phyloP scores from a whole-genome alignment of 2,113 vertebrate species.

The Sus scrofa region DNA sequence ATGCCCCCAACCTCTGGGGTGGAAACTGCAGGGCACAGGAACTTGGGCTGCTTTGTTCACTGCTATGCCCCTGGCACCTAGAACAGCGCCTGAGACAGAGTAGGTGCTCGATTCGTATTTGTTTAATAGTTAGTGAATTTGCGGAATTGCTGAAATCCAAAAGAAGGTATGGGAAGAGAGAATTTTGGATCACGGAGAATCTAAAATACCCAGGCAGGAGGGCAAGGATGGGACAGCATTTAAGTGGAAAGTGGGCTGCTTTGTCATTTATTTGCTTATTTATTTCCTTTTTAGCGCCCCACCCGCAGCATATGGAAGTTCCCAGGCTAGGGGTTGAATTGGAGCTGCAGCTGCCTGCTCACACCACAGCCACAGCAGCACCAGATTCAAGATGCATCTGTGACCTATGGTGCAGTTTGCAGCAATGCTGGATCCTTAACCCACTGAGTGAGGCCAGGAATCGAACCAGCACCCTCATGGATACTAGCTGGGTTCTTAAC shows the following conservation, averaged over 20 bases:
- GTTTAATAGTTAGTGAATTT: background rate
- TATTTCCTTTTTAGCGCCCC: too few relatives aligned
- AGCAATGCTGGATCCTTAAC: too few relatives aligned
- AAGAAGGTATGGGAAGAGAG: background rate
- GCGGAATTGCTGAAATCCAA: slow-evolving; percentile 13
- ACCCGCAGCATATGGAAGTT: too few relatives aligned
- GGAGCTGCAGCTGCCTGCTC: too few relatives aligned
- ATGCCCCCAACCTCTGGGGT: background rate
- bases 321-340: too few relatives aligned
- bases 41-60: background rate
- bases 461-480: too few relatives aligned
- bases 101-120: background rate
- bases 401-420: too few relatives aligned
- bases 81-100: fast-evolving
- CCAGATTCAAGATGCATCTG: too few relatives aligned
- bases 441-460: too few relatives aligned
- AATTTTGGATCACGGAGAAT: background rate
- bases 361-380: too few relatives aligned
- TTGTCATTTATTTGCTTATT: background rate
- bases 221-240: background rate
- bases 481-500: too few relatives aligned
- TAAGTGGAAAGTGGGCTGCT: background rate
- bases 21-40: background rate
- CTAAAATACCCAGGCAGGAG: background rate
- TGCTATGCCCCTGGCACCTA: background rate